Base-by-base conservation (phyloP, 2,888 invertebrate species). In the Thumatha senex region DNA sequence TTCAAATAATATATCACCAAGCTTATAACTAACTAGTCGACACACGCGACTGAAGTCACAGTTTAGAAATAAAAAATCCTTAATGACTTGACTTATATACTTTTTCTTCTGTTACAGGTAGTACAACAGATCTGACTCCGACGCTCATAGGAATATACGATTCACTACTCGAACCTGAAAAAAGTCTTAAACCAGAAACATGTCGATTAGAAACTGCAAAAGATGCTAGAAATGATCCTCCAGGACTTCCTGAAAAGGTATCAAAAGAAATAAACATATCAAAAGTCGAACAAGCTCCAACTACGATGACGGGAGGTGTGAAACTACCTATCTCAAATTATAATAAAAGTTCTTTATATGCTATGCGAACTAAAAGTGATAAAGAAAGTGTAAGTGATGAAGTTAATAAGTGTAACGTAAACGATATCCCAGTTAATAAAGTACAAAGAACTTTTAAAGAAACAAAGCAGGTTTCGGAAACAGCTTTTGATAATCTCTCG, bases 91-190 rank as follows among this genome's bases (percentile, higher is more conserved):
- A 24, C 18, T 24, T 5, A 24, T 24, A 24, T 24, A 24, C 3
- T 30, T 58, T 76, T 73, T 69, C 55, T 79, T 75, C 88, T 77
- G 68, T 93, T 94, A 40, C 94, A 97, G 97, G 97, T 84, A 95
- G 96, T 77, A 96, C 96, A 68, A 95, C 96, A 72, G 97, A 98
- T 82, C 92, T 98, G 83, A 95, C 96, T 80, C 96, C 97, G 54
- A 95, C 96, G 66, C 93, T 97, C 59, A 93, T 98, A 86, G 96
- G 96, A 61, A 96, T 97, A 86, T 97, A 97, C 84, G 97, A 98
- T 91, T 95, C 96, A 61, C 92, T 97, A 64, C 92, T 92, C 70
- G 93, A 92, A 68, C 91, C 89, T 54, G 77, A 70, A 1, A 89
- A 88, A 66, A 84, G 79, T 62, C 57, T 83, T 33, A 77, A 75